Evolutionary conservation across 2,113 vertebrate species (phyloP), one percentile per base, ranked within the genome.

Genomic region (Panurus biarmicus): DNA sequence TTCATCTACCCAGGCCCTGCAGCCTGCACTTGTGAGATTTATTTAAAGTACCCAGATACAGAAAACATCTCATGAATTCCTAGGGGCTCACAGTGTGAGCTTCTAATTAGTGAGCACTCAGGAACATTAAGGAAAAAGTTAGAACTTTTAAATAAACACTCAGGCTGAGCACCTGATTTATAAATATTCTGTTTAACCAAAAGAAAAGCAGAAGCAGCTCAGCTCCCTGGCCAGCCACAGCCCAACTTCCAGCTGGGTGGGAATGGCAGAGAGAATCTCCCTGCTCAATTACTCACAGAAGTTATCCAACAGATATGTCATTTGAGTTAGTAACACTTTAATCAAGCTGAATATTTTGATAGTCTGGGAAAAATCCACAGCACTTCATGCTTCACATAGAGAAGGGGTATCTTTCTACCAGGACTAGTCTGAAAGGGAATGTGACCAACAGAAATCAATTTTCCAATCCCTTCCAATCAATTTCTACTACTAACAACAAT

Each of bases 21-120:
- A 84, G 83, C 51, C 42, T 21, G 42, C 65, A 35, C n/a, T 71
- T 15, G 6, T 7, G 75, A 80, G 72, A 38, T 90, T 47, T 60
- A 44, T 61, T 71, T 64, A 13, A 81, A 90, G 48, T 57, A 48
- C 54, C 29, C 31, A 56, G 71, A 73, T 0, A 85, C 47, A 36
- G 36, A 84, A 88, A 93, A 88, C 53, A 90, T 17, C 53, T 90
- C 51, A 44, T 35, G 33, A 56, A 50, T 53, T 89, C 85, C 94
- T 53, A 47, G 45, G 54, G 88, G 25, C 66, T 93, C 95, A 76
- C 74, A 76, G 77, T 58, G 74, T 82, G 92, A 93, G 58, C 85
- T 74, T 60, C 64, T 80, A 94, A 64, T 64, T 86, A 95, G 31
- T 14, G 65, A 84, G 65, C 86, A 93, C 83, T 94, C 70, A 88